These are phyloP conservation scores for Ormyrus thymus DNA, from an alignment of 2,888 invertebrate genomes.

Conservation along the genomic window DNA sequence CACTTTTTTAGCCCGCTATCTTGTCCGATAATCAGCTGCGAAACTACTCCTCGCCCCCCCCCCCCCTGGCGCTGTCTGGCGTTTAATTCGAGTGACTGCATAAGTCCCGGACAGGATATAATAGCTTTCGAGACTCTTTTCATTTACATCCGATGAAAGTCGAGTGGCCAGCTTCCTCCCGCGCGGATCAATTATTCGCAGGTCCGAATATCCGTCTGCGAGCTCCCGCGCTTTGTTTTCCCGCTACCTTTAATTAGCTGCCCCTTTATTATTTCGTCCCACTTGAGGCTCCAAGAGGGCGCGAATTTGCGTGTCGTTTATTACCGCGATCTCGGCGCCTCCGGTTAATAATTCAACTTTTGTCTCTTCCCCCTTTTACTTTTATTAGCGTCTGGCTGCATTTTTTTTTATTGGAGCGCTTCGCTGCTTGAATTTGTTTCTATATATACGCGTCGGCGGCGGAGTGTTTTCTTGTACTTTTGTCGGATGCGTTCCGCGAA, in stretches of 20 bases:
- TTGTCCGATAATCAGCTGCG: conserved; percentile 19
- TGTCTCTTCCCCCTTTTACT: conserved; percentile 7
- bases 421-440: too few species aligned
- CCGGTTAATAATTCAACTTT: conserved; percentile 45
- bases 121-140: not conserved
- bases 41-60: not conserved
- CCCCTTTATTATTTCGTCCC: conserved; percentile 44
- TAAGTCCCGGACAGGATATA: not conserved
- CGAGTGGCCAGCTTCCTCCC: not conserved
- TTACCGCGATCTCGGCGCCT: conserved; percentile 29
- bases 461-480: conserved; percentile 2
- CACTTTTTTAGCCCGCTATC: not conserved
- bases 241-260: conserved; percentile 48
- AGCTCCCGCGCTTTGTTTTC: not conserved
- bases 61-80: not conserved
- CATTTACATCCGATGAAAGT: conserved; percentile 36
- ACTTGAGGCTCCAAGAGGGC: conserved; percentile 42
- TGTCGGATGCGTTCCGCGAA: not conserved
- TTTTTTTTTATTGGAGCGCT: too few species aligned
- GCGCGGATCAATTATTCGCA: conserved; percentile 32
- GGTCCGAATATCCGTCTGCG: not conserved
- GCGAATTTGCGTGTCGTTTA: conserved; percentile 52
- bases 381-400: not conserved
- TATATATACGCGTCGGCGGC: too few species aligned
- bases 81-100: conserved; percentile 12